These are phyloP conservation scores for Drosophila busckii DNA, from an alignment of 1,140 invertebrate genomes.

Conservation along the genomic window DNA sequence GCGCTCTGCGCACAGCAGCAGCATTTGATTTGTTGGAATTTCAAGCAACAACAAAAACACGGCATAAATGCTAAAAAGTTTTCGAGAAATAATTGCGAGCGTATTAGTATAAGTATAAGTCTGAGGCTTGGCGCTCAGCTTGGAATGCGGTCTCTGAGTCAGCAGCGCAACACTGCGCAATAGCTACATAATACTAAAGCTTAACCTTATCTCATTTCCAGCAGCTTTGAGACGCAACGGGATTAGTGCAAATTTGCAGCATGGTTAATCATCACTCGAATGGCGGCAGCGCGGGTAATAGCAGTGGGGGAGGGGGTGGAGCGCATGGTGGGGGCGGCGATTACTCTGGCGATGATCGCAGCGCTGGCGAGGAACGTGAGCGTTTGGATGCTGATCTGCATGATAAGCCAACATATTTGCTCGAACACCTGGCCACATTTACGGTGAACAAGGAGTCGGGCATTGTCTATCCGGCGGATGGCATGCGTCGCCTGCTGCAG, in stretches of 20 bases:
- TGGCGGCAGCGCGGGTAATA: conserved; percentile 61
- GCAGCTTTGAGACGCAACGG: conserved; percentile 4
- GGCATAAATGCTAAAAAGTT: too few species aligned
- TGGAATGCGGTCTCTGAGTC: too few species aligned
- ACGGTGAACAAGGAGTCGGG: conserved; percentile 93
- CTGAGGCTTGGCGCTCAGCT: too few species aligned
- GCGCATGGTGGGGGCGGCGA: conserved; percentile 58
- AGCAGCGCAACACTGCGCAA: too few species aligned
- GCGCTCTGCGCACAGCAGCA: too few species aligned
- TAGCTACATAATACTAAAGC: too few species aligned
- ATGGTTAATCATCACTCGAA: conserved; percentile 70
- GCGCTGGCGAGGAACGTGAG: conserved; percentile 66
- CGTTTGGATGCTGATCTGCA: conserved; percentile 68
- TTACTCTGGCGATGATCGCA: conserved; percentile 75
- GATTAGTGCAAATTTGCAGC: conserved; percentile 14
- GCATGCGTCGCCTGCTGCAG: conserved; percentile 95
- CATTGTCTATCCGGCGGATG: conserved; percentile 93
- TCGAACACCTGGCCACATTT: conserved; percentile 99
- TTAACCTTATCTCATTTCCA: conserved; percentile 24
- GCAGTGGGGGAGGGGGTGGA: conserved; percentile 45
- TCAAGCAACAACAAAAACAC: too few species aligned
- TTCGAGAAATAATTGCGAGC: too few species aligned
- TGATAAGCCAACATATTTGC: conserved; percentile 88
- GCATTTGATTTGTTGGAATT: too few species aligned
- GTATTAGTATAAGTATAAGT: too few species aligned